Percentiles rank a stretch among this genome's conserved stretches.
These are phyloP conservation scores for Gymnobelideus leadbeateri DNA, from an alignment of 2,113 vertebrate genomes.

Conservation along the genomic window DNA sequence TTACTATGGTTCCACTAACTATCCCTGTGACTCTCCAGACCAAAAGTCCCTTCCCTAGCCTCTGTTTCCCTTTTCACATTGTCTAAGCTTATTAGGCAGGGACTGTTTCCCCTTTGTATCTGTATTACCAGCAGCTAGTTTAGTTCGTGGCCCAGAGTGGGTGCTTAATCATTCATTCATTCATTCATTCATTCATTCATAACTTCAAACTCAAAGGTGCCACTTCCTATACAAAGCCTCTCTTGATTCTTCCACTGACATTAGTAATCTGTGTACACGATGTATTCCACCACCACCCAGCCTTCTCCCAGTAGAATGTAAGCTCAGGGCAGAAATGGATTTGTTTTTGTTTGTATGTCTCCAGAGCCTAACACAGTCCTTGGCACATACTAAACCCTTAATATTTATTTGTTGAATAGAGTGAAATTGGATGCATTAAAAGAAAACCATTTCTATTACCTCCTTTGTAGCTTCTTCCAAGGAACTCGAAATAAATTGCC, in stretches of 20 bases:
- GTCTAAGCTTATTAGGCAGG: not conserved
- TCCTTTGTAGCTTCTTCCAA: not conserved
- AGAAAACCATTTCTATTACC: not conserved
- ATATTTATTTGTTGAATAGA: not conserved
- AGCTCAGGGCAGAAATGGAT: not conserved
- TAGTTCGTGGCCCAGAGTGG: not conserved
- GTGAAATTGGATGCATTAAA: not conserved
- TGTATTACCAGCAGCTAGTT: not conserved
- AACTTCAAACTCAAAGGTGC: not conserved
- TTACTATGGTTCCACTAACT: not conserved
- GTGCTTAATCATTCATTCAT: not conserved
- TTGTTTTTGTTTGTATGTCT: not conserved
- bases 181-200: not conserved
- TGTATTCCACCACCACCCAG: not conserved
- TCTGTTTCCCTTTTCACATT: not conserved
- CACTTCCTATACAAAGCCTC: not conserved
- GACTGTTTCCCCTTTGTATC: not conserved
- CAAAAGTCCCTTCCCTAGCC: not conserved
- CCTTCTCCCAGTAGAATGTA: not conserved
- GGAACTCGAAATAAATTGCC: not conserved
- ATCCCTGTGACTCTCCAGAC: not conserved
- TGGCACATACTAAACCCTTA: not conserved
- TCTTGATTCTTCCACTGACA: not conserved
- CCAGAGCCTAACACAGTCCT: not conserved
- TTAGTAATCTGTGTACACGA: not conserved